Base-by-base conservation (phyloP, 2,797 vertebrate species). In the Odontamblyopus lacepedii region DNA sequence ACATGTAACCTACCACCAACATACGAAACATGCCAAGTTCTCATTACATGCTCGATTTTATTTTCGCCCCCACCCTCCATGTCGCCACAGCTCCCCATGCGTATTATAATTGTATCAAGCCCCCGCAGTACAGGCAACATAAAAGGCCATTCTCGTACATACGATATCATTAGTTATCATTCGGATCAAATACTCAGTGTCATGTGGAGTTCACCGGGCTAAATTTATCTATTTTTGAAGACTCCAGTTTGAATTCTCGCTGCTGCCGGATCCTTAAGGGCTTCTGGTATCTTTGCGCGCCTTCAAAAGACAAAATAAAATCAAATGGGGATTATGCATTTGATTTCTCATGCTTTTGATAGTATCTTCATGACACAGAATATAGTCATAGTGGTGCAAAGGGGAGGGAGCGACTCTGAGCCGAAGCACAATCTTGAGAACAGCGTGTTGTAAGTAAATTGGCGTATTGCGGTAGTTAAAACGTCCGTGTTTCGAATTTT, bases 171-270 rank as follows among this genome's bases (percentile, higher is more conserved):
- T 84, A 84, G 83, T 57, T 76, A 23, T 64, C 41, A 15, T 73
- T 76, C 27, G 63, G 81, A 84, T 86, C 74, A 84, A 89, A 80
- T 70, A 32, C 69, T 18, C n/a, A 35, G 77, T 79, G 86, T 88
- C 86, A 72, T 29, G 51, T 29, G 66, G 75, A 77, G 81, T 86
- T 87, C 86, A 76, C 70, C 77, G 59, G 78, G 78, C 82, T 75
- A 78, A 80, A 84, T 85, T 79, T 72, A 82, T 74, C 73, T 78
- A 23, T 66, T 75, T 79, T 84, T 84, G 71, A 83, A 83, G 78
- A n/a, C 12, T 44, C 23, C 1, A 65, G 62, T 83, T 89, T 67
- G 87, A 83, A 79, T 62, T 4, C 75, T 85, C 65, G 29, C 32
- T 77, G 73, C 32, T 77, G 73, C 59, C 2, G 35, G 35, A 29